Evolutionary conservation across 2,888 invertebrate species (phyloP).

Genomic region (Subacronicta megacephala): DNA sequence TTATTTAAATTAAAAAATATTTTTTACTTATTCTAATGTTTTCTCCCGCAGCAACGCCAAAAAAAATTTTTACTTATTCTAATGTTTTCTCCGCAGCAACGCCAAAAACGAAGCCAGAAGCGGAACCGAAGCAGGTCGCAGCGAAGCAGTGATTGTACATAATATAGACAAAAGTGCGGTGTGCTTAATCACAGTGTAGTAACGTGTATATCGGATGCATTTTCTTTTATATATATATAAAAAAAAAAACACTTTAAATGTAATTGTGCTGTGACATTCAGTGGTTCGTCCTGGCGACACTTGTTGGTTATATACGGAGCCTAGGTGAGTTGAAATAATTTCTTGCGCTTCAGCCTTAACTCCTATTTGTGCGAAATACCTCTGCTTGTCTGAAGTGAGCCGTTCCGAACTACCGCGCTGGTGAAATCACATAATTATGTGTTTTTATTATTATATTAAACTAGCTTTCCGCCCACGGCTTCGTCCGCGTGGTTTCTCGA

Average conservation of each 20-base stretch:
- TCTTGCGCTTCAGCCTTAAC: no score
- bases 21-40: no score
- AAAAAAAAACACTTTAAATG: conserved; percentile 22
- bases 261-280: conserved; percentile 47
- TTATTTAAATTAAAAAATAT: no score
- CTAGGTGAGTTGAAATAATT: conserved; percentile 78
- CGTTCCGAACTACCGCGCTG: no score
- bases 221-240: conserved; percentile 56
- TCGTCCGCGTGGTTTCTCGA: no score
- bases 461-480: no score
- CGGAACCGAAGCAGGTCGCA: conserved; percentile 66
- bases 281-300: conserved; percentile 58
- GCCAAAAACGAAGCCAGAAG: conserved; percentile 76
- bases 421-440: no score
- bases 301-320: conserved; percentile 69
- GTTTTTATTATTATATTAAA: no score
- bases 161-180: conserved; percentile 49
- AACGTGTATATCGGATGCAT: conserved; percentile 56
- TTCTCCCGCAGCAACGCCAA: no score
- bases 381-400: no score
- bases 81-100: conserved; percentile 65
- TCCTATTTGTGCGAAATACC: no score
- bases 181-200: conserved; percentile 57
- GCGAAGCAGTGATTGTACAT: conserved; percentile 73
- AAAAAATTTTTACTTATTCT: no score